Percentiles rank a stretch among this genome's conserved stretches.
Evolutionary conservation across 2,113 vertebrate genomes (phyloP).

Genomic region (Silurus asotus): DNA sequence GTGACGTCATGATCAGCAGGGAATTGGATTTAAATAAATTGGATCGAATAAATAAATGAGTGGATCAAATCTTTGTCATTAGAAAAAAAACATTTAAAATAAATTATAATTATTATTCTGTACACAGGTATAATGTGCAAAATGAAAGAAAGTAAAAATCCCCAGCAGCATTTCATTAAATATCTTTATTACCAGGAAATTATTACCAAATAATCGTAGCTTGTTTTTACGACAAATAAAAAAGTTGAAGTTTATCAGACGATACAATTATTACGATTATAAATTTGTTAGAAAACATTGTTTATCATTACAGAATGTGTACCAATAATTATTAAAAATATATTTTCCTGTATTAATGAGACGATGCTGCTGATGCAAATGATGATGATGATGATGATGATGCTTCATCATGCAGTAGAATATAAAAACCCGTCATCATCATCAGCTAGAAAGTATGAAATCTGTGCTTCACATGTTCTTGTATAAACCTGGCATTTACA

Average conservation of each 20-base stretch:
- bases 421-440: background rate
- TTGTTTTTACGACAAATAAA: no score
- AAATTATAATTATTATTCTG: background rate
- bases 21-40: no score
- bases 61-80: background rate
- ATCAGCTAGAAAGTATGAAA: background rate
- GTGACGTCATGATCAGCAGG: constrained; percentile 22
- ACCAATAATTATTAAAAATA: no score
- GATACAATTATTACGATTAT: no score
- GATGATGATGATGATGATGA: background rate
- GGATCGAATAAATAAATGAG: no score
- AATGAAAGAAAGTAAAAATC: background rate
- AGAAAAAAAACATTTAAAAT: no score
- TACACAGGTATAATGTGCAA: background rate
- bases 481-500: background rate
- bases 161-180: background rate
- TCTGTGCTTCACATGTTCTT: background rate
- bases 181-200: background rate
- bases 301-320: no score
- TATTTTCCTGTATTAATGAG: background rate
- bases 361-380: background rate
- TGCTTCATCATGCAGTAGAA: background rate
- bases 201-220: background rate
- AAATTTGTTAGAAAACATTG: no score
- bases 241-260: no score